Evolutionary conservation across 2,797 vertebrate genomes (phyloP).

Genomic region (Sebastes taczanowskii): DNA sequence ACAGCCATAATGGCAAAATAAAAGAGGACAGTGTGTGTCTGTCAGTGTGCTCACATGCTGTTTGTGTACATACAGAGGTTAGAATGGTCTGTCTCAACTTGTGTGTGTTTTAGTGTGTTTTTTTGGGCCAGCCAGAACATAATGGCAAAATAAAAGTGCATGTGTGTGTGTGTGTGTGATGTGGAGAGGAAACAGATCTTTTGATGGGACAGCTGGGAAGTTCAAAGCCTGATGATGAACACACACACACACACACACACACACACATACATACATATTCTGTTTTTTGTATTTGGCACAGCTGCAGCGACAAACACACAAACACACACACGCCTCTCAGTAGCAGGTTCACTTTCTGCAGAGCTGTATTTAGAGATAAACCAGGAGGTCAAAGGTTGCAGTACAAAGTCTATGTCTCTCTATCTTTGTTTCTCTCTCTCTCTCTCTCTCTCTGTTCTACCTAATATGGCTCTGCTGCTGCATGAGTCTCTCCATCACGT

Average conservation of each 20-base stretch:
- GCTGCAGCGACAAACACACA: slow-evolving; percentile 31
- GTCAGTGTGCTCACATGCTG: not conserved
- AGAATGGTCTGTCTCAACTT: not conserved
- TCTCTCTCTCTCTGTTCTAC: slow-evolving; percentile 60
- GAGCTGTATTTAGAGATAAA: slow-evolving; percentile 63
- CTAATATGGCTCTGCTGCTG: slow-evolving; percentile 76
- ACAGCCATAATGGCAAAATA: slow-evolving; percentile 28
- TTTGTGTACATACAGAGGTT: not conserved
- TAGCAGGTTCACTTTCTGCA: slow-evolving; percentile 56
- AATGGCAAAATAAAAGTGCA: slow-evolving; percentile 49
- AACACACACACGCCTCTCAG: slow-evolving; percentile 24
- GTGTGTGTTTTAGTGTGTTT: not conserved
- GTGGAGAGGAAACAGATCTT: slow-evolving; percentile 68
- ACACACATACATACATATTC: not conserved
- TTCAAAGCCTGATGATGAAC: slow-evolving; percentile 75
- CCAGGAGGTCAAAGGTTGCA: slow-evolving; percentile 52
- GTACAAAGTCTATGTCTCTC: slow-evolving; percentile 55
- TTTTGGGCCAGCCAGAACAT: slow-evolving; percentile 11
- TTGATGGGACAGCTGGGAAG: slow-evolving; percentile 81
- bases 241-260: slow-evolving; percentile 50
- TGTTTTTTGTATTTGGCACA: slow-evolving; percentile 36
- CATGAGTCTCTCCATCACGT: slow-evolving; percentile 63
- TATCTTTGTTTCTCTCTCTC: slow-evolving; percentile 37
- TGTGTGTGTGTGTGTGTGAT: not conserved
- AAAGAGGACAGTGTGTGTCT: not conserved